Conservation (phyloP, 1,140 invertebrate genomes). For the Uloborus diversus region DNA sequence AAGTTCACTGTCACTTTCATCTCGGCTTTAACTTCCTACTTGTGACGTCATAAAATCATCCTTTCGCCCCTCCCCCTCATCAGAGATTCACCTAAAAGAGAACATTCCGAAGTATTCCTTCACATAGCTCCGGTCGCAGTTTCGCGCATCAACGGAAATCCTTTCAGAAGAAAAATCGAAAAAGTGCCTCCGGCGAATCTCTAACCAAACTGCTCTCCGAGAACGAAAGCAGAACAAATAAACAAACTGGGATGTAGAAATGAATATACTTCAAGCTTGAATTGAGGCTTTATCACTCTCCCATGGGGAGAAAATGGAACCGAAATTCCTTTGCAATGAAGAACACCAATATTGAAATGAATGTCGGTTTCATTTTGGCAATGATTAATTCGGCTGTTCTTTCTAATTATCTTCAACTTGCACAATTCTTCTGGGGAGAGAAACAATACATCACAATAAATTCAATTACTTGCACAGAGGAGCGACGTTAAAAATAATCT, state of each 20-base stretch:
- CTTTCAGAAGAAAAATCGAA: background rate
- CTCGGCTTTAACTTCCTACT: slow-evolving; percentile 27
- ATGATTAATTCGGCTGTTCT: background rate
- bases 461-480: background rate
- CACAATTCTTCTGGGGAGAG: background rate
- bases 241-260: background rate
- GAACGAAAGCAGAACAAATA: background rate
- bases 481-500: too few relatives aligned
- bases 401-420: background rate
- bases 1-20: slow-evolving; percentile 99
- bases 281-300: slow-evolving; percentile 19
- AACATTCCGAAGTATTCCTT: slow-evolving; percentile 29
- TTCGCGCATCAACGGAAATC: background rate
- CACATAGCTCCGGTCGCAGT: slow-evolving; percentile 18
- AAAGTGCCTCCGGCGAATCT: background rate
- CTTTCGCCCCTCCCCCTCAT: slow-evolving; percentile 19
- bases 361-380: background rate
- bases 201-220: background rate
- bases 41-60: slow-evolving; percentile 49
- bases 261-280: slow-evolving; percentile 37
- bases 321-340: background rate
- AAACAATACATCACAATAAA: background rate
- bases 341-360: background rate
- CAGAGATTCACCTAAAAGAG: background rate
- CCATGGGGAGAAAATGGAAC: slow-evolving; percentile 1